Evolutionary conservation across 1,140 invertebrate species (phyloP), one percentile per base, ranked within the genome.

Genomic region (Pinna nobilis): DNA sequence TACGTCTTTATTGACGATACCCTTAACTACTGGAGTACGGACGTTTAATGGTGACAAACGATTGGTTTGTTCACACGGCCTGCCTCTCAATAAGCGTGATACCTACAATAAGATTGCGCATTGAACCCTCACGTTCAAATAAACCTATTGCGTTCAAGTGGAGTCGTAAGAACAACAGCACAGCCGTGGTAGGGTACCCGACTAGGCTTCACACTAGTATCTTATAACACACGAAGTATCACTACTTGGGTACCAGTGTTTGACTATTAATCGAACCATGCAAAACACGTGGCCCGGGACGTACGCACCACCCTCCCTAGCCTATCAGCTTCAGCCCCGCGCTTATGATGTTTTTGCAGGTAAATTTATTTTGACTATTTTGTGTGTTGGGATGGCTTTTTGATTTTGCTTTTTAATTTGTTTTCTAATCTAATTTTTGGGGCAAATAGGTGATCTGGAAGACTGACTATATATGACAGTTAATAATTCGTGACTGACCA

Each of bases 261-360:
- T 47, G 66, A 74, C 72, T n/a, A n/a, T n/a, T n/a, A n/a, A n/a
- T 64, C 65, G 59, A 67, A 68, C 57, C 57, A 70, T 70, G 68
- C 68, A 75, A 69, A 75, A 75, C 67, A 75, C 73, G 50, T 75
- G 73, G 72, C 59, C 69, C 13, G 73, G 73, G 61, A 47, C 73
- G 32, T 75, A 75, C 61, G 73, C 55, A 65, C 65, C 72, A 67
- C 73, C 67, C 32, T 59, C 73, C 41, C 51, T 75, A 37, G 37
- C 66, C 2, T 75, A 75, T 44, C 73, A 69, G 41, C 67, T 70
- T 39, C 73, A 60, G 39, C 73, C 66, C 49, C 66, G 66, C n/a
- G 61, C 73, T 18, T 75, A 70, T 59, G 73, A 75, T 65, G 73
- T 75, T 51, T 75, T 75, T 32, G 73, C 73, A 65, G 73, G 73